Evolutionary conservation across 2,113 vertebrate species (phyloP), one percentile per base, ranked within the genome.

Genomic region (Neotoma lepida): DNA sequence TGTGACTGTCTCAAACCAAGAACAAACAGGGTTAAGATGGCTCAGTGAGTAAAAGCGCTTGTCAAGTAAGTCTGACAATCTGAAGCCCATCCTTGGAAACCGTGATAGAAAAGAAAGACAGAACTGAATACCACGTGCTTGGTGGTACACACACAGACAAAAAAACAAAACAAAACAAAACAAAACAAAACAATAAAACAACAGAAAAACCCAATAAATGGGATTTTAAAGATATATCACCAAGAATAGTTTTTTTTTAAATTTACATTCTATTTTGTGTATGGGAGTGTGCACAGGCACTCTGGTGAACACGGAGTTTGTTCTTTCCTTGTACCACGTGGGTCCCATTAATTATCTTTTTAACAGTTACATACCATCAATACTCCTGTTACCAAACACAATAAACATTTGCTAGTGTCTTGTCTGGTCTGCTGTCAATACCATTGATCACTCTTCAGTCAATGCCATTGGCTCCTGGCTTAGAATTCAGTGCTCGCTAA

Each of bases 371-470:
- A 49, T 76, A 18, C n/a, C 64, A 84, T 89, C 9, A 49, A 41
- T 85, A 90, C 81, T 92, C 80, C 93, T 88, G 81, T 93, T 77
- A 64, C 46, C 58, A 93, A 71, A 81, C 91, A 56, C 61, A 88
- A 24, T 81, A 92, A 93, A 90, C 51, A 92, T 82, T 90, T 66
- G 84, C 73, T 90, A 93, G 17, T 61, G 35, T 58, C 80, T 71
- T 89, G 8, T 92, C 73, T 94, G 44, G 71, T 91, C 44, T 78
- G 56, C 33, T 12, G 0, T 76, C 90, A 86, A 3, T 14, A 2
- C 26, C 51, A 46, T 73, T 35, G 78, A 91, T 89, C 10, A 51
- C 33, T 73, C 54, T 28, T 78, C 54, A 9, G 39, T 78, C 61
- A 22, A 4, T 49, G 7, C 28, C n/a, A 3, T n/a, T 9, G 58